Conservation (phyloP, 2,113 vertebrate species). For the Thunnus thynnus region DNA sequence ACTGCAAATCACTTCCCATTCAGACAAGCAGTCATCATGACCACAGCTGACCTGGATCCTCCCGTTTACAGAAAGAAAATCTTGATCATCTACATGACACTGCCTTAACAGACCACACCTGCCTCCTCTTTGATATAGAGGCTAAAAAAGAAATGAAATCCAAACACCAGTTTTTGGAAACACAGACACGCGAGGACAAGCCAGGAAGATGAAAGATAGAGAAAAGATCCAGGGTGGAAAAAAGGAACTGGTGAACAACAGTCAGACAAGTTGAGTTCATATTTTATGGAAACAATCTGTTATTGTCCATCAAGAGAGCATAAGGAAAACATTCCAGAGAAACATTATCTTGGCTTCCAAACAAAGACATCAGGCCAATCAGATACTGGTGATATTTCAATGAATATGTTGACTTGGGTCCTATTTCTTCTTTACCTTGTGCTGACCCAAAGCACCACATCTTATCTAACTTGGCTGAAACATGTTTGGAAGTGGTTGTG, state of each 20-base stretch:
- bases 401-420: conserved; percentile 47
- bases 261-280: conserved; percentile 42
- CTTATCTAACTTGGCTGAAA: conserved; percentile 45
- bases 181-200: conserved; percentile 20
- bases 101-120: conserved; percentile 64
- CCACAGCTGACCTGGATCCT: conserved; percentile 57
- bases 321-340: conserved; percentile 66
- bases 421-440: conserved; percentile 66
- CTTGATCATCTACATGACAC: conserved; percentile 54
- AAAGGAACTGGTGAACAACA: conserved; percentile 34
- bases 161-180: conserved; percentile 45
- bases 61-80: conserved; percentile 45
- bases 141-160: conserved; percentile 34
- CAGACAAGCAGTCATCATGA: conserved; percentile 45
- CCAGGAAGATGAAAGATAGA: conserved; percentile 54
- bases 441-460: conserved; percentile 37
- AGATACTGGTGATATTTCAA: conserved; percentile 59
- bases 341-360: conserved; percentile 69
- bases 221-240: conserved; percentile 41
- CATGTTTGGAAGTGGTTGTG: conserved; percentile 19
- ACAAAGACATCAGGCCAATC: conserved; percentile 57
- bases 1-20: conserved; percentile 71
- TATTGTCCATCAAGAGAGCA: conserved; percentile 59
- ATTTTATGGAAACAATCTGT: conserved; percentile 74
- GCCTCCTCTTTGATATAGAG: conserved; percentile 53